These are phyloP conservation scores for Bovichtus diacanthus DNA, from an alignment of 2,797 vertebrate species.

Conservation along the genomic window DNA sequence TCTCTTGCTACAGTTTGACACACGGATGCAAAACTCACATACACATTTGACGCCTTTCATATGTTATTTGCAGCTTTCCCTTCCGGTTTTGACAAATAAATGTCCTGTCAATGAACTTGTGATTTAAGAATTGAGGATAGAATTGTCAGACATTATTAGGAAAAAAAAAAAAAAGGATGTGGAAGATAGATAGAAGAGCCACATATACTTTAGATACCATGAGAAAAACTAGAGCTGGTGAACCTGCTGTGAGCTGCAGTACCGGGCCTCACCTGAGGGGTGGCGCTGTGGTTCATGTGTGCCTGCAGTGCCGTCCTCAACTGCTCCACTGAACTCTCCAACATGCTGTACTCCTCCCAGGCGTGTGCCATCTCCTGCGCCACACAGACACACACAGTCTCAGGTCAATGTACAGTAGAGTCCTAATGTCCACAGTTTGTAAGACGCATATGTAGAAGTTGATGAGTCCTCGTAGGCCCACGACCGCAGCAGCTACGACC, in stretches of 20 bases:
- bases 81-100: too few relatives aligned
- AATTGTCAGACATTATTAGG: background rate
- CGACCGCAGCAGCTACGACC: too few relatives aligned
- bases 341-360: constrained; percentile 92
- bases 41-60: background rate
- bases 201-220: background rate
- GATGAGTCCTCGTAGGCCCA: background rate
- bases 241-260: constrained; percentile 10
- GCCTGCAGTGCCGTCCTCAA: constrained; percentile 89
- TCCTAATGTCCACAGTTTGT: background rate
- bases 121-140: background rate
- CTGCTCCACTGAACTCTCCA: constrained; percentile 91
- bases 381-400: background rate
- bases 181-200: background rate
- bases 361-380: constrained; percentile 93
- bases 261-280: constrained; percentile 86
- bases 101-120: background rate
- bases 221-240: background rate
- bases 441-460: background rate
- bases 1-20: constrained; percentile 82
- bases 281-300: constrained; percentile 88
- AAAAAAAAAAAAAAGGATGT: background rate
- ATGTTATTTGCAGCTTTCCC: background rate
- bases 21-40: background rate
- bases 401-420: background rate